A percentile compares a stretch with the other conserved stretches of the same genome.
Evolutionary conservation across 1,140 invertebrate species (phyloP).

Genomic region (Platyscapa corneri): DNA sequence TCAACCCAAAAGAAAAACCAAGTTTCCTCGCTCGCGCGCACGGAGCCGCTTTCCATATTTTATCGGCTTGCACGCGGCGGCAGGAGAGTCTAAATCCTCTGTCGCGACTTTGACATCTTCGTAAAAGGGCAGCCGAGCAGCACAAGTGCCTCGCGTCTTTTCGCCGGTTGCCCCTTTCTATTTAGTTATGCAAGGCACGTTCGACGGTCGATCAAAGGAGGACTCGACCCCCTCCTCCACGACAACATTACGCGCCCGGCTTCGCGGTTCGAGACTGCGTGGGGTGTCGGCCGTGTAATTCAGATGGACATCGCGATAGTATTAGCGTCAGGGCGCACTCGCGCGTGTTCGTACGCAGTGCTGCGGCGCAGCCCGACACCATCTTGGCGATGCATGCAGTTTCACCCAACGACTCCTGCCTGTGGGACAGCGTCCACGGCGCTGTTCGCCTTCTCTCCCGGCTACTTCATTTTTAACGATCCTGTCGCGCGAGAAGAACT

Average conservation of each 20-base stretch:
- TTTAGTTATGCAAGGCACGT: constrained; percentile 30
- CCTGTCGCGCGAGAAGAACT: not conserved
- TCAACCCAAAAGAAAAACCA: no score
- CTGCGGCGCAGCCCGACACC: constrained; percentile 4
- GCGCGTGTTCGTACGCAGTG: not conserved
- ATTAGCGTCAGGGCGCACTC: constrained; percentile 63
- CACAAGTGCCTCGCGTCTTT: not conserved
- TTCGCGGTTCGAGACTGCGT: not conserved
- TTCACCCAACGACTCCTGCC: not conserved
- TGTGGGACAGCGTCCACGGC: not conserved
- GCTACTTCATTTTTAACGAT: not conserved
- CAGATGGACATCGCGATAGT: constrained; percentile 67
- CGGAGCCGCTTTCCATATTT: no score
- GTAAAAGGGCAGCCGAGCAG: no score
- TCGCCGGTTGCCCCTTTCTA: not conserved
- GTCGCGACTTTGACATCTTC: no score
- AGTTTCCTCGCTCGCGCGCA: no score
- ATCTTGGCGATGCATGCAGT: constrained; percentile 20
- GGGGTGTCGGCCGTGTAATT: constrained; percentile 60
- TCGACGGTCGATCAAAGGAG: constrained; percentile 37
- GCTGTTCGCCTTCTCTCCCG: not conserved
- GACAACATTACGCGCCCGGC: no score
- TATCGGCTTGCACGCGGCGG: no score
- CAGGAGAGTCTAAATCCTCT: no score
- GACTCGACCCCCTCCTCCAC: not conserved